These are phyloP conservation scores for Tylochromis polylepis DNA, from an alignment of 2,113 vertebrate genomes.

Conservation along the genomic window DNA sequence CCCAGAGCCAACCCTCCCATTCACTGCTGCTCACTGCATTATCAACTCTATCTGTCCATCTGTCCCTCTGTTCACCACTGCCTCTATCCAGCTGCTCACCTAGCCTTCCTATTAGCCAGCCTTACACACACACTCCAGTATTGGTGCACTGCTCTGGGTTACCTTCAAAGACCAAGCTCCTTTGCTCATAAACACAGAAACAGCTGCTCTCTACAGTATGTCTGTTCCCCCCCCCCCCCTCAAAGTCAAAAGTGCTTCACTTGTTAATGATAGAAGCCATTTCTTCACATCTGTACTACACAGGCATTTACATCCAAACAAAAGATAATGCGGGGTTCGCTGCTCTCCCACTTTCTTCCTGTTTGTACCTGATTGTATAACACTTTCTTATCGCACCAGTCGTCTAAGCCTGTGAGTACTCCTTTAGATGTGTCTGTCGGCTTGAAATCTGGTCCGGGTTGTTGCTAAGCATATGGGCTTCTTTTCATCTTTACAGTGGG, in stretches of 20 bases:
- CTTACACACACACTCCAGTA: constrained; percentile 55
- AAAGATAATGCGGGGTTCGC: constrained; percentile 64
- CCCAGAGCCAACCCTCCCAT: constrained; percentile 60
- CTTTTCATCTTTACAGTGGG: constrained; percentile 52
- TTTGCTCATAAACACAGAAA: constrained; percentile 72
- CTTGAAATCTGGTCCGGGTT: constrained; percentile 39
- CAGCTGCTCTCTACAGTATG: constrained; percentile 74
- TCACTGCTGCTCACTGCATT: constrained; percentile 69
- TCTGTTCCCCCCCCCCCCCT: constrained; percentile 54
- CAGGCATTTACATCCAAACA: constrained; percentile 71
- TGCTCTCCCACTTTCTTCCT: constrained; percentile 55
- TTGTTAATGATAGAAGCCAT: constrained; percentile 65
- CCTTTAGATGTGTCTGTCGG: constrained; percentile 54
- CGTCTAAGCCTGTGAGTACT: constrained; percentile 36
- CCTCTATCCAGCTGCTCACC: constrained; percentile 76
- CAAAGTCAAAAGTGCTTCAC: constrained; percentile 75
- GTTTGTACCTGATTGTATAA: constrained; percentile 47
- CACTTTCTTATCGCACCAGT: constrained; percentile 48
- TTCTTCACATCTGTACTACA: constrained; percentile 66
- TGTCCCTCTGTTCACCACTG: constrained; percentile 72
- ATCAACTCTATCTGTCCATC: constrained; percentile 77
- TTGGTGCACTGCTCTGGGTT: constrained; percentile 67
- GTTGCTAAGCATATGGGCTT: constrained; percentile 40
- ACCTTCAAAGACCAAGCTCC: constrained; percentile 71
- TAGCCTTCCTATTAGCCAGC: constrained; percentile 73